Percentiles rank a stretch among this genome's conserved stretches.
Conservation (phyloP, 2,113 vertebrate species). For the Eidolon helvum region DNA sequence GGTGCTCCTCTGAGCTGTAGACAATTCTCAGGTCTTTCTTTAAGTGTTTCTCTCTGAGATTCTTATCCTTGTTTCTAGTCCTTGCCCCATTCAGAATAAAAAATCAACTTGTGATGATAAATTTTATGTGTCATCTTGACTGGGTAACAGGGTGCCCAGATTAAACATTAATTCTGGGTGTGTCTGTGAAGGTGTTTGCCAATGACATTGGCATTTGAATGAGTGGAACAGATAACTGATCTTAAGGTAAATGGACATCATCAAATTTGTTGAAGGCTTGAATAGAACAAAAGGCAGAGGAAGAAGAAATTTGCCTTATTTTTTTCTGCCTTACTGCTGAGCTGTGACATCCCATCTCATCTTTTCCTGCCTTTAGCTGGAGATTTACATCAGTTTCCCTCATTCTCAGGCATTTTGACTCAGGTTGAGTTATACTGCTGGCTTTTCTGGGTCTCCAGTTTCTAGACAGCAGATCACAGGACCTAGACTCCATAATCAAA, state of each 20-base stretch:
- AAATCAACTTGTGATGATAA: neutral
- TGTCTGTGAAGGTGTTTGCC: neutral
- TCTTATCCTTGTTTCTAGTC: neutral
- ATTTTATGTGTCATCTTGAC: neutral
- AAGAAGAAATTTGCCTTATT: neutral
- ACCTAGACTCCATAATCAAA: neutral
- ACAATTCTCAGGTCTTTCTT: neutral
- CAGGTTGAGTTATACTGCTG: neutral
- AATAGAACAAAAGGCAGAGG: neutral
- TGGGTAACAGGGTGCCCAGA: too few species aligned
- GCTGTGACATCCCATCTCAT: neutral
- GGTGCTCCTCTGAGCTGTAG: neutral
- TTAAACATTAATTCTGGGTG: neutral
- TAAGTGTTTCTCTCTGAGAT: neutral
- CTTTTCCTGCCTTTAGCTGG: neutral
- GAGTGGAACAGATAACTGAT: neutral
- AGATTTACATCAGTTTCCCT: neutral
- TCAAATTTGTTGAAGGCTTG: neutral
- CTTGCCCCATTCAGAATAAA: neutral
- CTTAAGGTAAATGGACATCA: neutral
- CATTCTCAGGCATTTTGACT: neutral
- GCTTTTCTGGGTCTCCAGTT: neutral
- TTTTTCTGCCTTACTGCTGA: neutral
- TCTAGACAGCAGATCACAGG: neutral
- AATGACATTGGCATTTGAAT: neutral